These are phyloP conservation scores for Pangasius sanitwongsei DNA, from an alignment of 2,797 vertebrate species.

Conservation along the genomic window DNA sequence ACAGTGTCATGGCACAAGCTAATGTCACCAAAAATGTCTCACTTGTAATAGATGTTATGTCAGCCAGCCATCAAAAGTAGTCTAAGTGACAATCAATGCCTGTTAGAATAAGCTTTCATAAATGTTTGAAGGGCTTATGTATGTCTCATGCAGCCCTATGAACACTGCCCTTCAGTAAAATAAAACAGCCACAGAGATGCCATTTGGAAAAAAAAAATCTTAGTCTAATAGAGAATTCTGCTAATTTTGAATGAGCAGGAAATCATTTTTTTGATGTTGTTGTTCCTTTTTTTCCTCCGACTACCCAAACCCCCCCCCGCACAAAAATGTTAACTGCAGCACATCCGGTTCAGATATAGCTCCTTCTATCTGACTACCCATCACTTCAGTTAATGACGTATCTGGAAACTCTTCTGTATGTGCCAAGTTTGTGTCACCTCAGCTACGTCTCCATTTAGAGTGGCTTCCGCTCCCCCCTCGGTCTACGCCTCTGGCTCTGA, in stretches of 20 bases:
- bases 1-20: neutral
- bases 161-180: neutral
- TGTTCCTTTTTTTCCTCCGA: neutral
- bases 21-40: neutral
- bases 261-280: neutral
- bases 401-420: constrained; percentile 74
- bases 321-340: neutral
- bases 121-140: neutral
- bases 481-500: constrained; percentile 64
- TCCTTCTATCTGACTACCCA: constrained; percentile 42
- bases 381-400: constrained; percentile 74
- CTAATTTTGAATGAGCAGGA: neutral
- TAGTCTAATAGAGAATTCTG: neutral
- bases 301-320: neutral
- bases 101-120: neutral
- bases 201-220: neutral
- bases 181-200: neutral
- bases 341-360: constrained; percentile 7
- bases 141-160: neutral
- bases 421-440: constrained; percentile 80
- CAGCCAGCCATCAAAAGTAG: neutral
- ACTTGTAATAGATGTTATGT: neutral
- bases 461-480: constrained; percentile 63
- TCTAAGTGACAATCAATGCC: neutral
- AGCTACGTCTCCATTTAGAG: constrained; percentile 76